These are phyloP conservation scores for Tinamus major DNA, from an alignment of 2,797 vertebrate genomes.

Conservation along the genomic window DNA sequence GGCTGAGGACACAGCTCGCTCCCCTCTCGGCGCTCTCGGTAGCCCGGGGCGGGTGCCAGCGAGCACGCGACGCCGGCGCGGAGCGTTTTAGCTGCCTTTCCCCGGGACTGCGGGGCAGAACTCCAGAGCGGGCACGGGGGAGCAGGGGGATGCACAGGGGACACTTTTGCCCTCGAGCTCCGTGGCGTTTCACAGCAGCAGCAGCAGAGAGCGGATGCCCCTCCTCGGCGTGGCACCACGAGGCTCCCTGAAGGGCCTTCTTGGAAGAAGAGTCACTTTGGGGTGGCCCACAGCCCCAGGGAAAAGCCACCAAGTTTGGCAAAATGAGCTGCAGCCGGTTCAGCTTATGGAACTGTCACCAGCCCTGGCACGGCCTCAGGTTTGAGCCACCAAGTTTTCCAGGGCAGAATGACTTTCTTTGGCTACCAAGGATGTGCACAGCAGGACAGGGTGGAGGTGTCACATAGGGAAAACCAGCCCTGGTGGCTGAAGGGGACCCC, in stretches of 20 bases:
- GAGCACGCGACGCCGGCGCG: accelerated
- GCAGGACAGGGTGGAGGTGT: accelerated
- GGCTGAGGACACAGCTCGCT: not conserved
- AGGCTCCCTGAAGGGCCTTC: accelerated
- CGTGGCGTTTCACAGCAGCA: not conserved
- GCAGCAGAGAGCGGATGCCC: not conserved
- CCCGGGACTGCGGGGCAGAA: too few relatives aligned
- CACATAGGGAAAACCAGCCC: not conserved
- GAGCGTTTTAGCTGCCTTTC: too few relatives aligned
- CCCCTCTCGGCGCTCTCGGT: not conserved
- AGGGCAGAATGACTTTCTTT: not conserved
- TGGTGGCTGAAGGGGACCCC: not conserved
- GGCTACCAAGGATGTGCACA: not conserved
- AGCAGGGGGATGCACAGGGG: too few relatives aligned
- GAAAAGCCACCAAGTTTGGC: not conserved
- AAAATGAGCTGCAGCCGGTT: accelerated
- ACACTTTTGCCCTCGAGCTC: too few relatives aligned
- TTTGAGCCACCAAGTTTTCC: accelerated
- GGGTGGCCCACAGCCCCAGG: not conserved
- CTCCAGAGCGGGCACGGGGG: too few relatives aligned
- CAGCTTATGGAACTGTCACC: not conserved
- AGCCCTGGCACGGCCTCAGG: accelerated
- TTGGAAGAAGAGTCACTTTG: not conserved
- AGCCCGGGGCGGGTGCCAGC: accelerated
- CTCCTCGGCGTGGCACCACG: too few relatives aligned